Base-by-base conservation (phyloP, 2,113 vertebrate genomes). In the Sardina pilchardus region DNA sequence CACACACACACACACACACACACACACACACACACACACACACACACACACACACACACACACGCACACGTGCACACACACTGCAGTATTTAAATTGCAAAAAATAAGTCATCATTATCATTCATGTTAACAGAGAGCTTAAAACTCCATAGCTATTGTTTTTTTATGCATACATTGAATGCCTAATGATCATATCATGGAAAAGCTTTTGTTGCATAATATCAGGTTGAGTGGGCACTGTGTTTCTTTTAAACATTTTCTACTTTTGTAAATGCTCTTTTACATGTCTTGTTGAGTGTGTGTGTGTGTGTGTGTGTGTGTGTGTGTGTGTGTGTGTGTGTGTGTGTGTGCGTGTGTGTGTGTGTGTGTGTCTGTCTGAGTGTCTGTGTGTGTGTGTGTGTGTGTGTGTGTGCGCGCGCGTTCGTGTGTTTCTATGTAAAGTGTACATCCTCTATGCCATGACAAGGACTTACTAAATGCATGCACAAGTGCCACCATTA, bases 311-410 rank as follows among this genome's bases (percentile, higher is more conserved):
- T 63, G 56, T 63, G 56, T 63, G 56, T 63, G 56, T 63, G 56
- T 63, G 56, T 59, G 56, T 59, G 16, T 21, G 56, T 21, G 56
- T 59, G 16, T 59, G 56, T 59, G 56, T 59, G 17, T 59, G 56
- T 59, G 56, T 24, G 17, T 24, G 56, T 59, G 17, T 59, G 56
- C 6, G 56, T 59, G 16, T 59, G 56, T 24, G 19, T 59, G 56
- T 24, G 21, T 19, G 19, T 21, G 56, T 21, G 4, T 59, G 19
- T 59, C 3, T 59, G 19, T 59, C 16, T 59, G 56, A 24, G 56
- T 59, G 56, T 59, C 19, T 59, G 56, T 59, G 56, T 59, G 56
- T 59, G 56, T 59, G 56, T 59, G 56, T 59, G 56, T 59, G 56
- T 59, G 56, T 59, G 56, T 59, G 56, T 59, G 56, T 59, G 56